phyloP scores from a whole-genome alignment of 2,113 vertebrate species.

The Oryctolagus cuniculus region mOryCun1.1 NC_091434.1:102534501-102535000 shows the following conservation, averaged over 20 bases:
- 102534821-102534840: not conserved
- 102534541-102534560: not conserved
- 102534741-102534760: not conserved
- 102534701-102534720: not conserved
- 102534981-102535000: conserved; percentile 55
- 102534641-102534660: not conserved
- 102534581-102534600: not conserved
- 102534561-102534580: not conserved
- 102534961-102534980: conserved; percentile 51
- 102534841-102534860: not conserved
- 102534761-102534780: not conserved
- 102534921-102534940: conserved; percentile 53
- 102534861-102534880: not conserved
- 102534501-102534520: conserved; percentile 18
- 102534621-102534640: not conserved
- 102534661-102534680: not conserved
- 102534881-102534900: not conserved
- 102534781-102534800: not conserved
- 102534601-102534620: not conserved
- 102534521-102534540: conserved; percentile 1
- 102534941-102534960: not conserved
- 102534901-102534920: conserved; percentile 53
- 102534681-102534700: not conserved
- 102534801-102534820: not conserved
- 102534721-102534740: not conserved